These are phyloP conservation scores for Cynaeus angustus DNA, from an alignment of 2,888 invertebrate genomes.

Conservation along the genomic window DNA sequence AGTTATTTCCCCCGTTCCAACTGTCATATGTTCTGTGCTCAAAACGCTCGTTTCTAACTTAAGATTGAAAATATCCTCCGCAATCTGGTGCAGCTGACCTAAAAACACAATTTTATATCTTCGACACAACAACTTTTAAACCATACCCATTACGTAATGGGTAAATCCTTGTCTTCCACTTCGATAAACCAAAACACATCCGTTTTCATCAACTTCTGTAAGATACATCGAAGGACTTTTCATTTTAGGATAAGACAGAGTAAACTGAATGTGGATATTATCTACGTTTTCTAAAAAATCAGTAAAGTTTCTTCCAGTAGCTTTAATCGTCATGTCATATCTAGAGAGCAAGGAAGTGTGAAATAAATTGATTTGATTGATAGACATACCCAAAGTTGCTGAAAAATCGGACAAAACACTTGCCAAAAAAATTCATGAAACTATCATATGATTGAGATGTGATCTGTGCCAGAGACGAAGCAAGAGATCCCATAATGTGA, in stretches of 20 bases:
- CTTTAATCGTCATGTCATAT: slow-evolving; percentile 90
- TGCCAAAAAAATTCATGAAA: slow-evolving; percentile 91
- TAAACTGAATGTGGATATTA: slow-evolving; percentile 93
- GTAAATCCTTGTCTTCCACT: slow-evolving; percentile 88
- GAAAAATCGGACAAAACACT: slow-evolving; percentile 92
- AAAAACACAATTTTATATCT: slow-evolving; percentile 42
- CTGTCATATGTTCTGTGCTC: slow-evolving; percentile 75
- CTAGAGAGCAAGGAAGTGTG: slow-evolving; percentile 68
- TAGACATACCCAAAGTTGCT: slow-evolving; percentile 83
- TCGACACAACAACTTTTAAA: no score
- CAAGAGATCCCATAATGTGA: slow-evolving; percentile 85
- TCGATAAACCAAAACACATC: slow-evolving; percentile 89
- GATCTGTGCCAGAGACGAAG: slow-evolving; percentile 81
- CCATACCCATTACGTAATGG: slow-evolving; percentile 86
- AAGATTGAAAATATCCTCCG: slow-evolving; percentile 86
- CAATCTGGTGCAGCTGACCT: slow-evolving; percentile 92
- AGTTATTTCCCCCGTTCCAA: slow-evolving; percentile 72
- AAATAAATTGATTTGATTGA: background rate
- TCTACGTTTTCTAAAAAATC: slow-evolving; percentile 94
- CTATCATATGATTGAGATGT: slow-evolving; percentile 80
- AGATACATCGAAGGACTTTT: slow-evolving; percentile 95
- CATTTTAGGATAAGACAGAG: slow-evolving; percentile 95
- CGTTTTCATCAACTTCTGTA: slow-evolving; percentile 86
- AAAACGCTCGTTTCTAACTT: slow-evolving; percentile 82
- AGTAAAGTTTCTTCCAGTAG: slow-evolving; percentile 91